Conservation (phyloP, 2,113 vertebrate species). For the Stomatorhinus ivindoensis region DNA sequence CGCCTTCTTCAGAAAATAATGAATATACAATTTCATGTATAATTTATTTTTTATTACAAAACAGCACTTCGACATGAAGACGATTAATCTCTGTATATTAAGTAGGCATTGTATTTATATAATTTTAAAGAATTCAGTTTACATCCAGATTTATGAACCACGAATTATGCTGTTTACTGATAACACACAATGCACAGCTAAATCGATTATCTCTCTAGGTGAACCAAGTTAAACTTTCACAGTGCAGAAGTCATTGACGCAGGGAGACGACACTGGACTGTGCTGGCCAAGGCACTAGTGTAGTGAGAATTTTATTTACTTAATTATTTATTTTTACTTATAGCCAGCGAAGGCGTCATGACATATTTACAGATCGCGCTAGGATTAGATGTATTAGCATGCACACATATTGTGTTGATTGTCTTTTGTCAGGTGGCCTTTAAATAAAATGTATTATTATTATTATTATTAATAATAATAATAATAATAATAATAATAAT, state of each 20-base stretch:
- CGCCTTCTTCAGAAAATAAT: neutral
- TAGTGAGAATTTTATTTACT: neutral
- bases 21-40: neutral
- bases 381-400: neutral
- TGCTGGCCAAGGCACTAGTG: neutral
- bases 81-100: neutral
- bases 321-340: neutral
- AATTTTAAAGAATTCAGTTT: neutral
- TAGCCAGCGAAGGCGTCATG: neutral
- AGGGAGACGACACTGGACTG: neutral
- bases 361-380: neutral
- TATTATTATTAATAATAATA: too few relatives aligned
- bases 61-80: neutral
- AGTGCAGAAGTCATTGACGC: neutral
- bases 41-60: neutral
- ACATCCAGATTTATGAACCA: neutral
- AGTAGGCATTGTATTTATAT: neutral
- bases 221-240: neutral
- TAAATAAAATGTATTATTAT: too few relatives aligned
- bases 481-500: too few relatives aligned
- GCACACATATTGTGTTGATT: too few relatives aligned
- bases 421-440: too few relatives aligned
- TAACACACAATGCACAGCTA: neutral
- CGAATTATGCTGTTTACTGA: neutral
- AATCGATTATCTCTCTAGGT: neutral